These are phyloP conservation scores for Heliocidaris tuberculata DNA, from an alignment of 35 echinoderm and acorn worm genomes.

Conservation along the genomic window DNA sequence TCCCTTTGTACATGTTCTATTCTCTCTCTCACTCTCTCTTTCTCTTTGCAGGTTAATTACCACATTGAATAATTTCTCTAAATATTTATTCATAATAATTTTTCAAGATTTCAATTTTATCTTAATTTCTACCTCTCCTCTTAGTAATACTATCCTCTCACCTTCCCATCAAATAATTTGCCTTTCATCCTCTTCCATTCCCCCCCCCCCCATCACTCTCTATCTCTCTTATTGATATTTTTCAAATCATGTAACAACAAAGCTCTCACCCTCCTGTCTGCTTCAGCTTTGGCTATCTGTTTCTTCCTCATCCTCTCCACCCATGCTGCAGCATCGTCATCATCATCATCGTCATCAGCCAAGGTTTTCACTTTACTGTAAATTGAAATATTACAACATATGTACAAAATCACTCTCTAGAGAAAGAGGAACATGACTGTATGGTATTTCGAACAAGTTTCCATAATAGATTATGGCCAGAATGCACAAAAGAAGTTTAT, in stretches of 20 bases:
- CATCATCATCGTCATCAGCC: conserved; percentile 73
- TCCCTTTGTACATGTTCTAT: background rate
- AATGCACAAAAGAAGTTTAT: too few relatives aligned
- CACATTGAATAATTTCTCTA: too few relatives aligned
- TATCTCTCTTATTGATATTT: background rate
- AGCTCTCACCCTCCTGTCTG: conserved; percentile 70
- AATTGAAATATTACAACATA: conserved; percentile 9
- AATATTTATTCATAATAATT: too few relatives aligned
- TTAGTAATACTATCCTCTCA: background rate
- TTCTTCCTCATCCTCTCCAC: conserved; percentile 77
- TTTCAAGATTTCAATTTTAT: too few relatives aligned
- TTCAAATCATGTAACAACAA: background rate
- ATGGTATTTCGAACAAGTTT: too few relatives aligned
- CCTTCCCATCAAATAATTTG: too few relatives aligned
- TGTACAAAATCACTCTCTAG: background rate
- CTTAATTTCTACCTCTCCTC: background rate
- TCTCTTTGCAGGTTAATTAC: too few relatives aligned
- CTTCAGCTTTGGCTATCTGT: conserved; percentile 72
- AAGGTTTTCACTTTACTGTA: conserved; percentile 88
- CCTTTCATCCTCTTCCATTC: too few relatives aligned
- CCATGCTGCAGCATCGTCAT: conserved; percentile 82
- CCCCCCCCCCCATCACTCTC: background rate
- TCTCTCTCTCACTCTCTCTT: background rate
- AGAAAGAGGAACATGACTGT: too few relatives aligned
- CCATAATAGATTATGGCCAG: too few relatives aligned